These are phyloP conservation scores for Nymphicus hollandicus DNA, from an alignment of 2,113 vertebrate species.

Conservation along the genomic window DNA sequence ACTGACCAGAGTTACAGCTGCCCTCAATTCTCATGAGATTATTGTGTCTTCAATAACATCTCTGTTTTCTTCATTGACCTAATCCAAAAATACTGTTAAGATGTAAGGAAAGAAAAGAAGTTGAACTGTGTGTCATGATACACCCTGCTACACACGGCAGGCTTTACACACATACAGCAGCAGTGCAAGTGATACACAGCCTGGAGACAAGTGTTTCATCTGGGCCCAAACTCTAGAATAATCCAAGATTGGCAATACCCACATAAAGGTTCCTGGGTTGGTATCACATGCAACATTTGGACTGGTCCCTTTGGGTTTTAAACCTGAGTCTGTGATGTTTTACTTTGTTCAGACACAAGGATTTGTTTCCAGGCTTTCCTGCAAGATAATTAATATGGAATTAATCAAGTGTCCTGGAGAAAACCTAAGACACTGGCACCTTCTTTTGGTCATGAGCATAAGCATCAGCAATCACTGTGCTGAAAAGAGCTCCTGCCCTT, in stretches of 20 bases:
- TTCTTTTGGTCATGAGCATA: neutral
- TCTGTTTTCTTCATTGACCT: neutral
- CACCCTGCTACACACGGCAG: neutral
- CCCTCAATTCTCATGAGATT: neutral
- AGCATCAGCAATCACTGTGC: neutral
- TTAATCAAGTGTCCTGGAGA: neutral
- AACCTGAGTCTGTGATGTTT: neutral
- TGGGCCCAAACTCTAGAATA: neutral
- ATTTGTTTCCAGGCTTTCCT: neutral
- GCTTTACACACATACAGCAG: neutral
- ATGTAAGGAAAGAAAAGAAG: neutral
- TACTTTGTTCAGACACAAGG: neutral
- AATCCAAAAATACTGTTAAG: neutral
- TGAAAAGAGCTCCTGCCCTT: neutral
- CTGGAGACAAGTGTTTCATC: neutral
- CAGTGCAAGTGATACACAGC: neutral
- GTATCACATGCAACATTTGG: rapidly evolving
- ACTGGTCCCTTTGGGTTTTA: neutral
- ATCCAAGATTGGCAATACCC: neutral
- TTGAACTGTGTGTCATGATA: neutral
- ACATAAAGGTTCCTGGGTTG: neutral
- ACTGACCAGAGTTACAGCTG: neutral
- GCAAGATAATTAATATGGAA: neutral
- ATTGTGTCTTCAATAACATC: neutral
- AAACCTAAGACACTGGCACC: neutral